Conservation (phyloP, 2,888 invertebrate genomes). For the Rugalucina vietnamica region DNA sequence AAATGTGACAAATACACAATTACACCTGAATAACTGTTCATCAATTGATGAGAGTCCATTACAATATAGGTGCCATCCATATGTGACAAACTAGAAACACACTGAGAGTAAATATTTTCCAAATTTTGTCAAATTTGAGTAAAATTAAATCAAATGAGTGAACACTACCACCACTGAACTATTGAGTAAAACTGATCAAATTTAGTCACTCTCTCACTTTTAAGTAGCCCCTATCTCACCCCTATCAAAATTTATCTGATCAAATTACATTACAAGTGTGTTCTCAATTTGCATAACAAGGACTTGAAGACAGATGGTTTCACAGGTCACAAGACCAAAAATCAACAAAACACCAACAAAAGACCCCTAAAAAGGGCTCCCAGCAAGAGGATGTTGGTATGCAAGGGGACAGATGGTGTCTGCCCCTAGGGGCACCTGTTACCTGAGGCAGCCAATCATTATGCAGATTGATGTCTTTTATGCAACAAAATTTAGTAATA, state of each 20-base stretch:
- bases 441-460: background rate
- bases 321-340: background rate
- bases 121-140: background rate
- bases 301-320: background rate
- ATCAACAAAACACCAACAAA: background rate
- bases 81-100: background rate
- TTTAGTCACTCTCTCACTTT: background rate
- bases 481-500: background rate
- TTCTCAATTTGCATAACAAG: constrained; percentile 9
- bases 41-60: background rate
- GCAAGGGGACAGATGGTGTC: background rate
- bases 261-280: constrained; percentile 9
- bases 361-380: background rate
- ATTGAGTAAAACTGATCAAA: background rate
- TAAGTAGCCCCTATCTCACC: background rate
- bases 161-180: background rate
- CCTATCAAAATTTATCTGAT: constrained; percentile 4
- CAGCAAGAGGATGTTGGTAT: background rate
- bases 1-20: background rate
- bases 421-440: constrained; percentile 3
- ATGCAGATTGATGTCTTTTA: background rate
- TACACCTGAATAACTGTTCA: background rate
- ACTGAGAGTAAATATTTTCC: background rate
- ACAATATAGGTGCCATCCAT: background rate
- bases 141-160: too few relatives aligned